phyloP scores from a whole-genome alignment of 92 coral and sea anemone species.

The Metridium senile region DNA sequence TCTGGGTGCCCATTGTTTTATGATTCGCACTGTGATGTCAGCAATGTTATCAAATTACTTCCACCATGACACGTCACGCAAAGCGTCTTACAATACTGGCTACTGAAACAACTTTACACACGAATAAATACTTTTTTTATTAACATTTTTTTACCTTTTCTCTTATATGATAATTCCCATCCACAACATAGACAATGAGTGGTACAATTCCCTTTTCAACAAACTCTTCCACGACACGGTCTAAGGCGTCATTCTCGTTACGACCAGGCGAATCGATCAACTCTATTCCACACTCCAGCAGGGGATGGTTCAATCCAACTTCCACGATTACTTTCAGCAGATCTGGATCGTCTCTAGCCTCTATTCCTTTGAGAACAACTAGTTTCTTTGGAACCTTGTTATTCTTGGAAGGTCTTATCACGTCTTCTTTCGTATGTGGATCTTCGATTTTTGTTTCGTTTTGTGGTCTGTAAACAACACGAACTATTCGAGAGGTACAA shows the following conservation, averaged over 20 bases:
- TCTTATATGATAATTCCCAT: constrained; percentile 49
- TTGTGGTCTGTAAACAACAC: constrained; percentile 42
- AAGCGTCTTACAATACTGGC: too few species aligned
- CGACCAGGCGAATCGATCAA: constrained; percentile 65
- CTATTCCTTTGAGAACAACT: constrained; percentile 45
- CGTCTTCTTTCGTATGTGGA: not conserved
- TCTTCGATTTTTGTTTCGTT: constrained; percentile 36
- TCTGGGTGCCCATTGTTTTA: too few species aligned
- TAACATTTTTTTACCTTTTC: constrained; percentile 41
- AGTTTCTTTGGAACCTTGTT: constrained; percentile 17
- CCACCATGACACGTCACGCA: too few species aligned
- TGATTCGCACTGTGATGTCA: too few species aligned
- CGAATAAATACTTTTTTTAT: too few species aligned
- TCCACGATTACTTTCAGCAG: constrained; percentile 48
- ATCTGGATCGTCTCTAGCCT: constrained; percentile 27
- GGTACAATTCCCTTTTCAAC: too few species aligned
- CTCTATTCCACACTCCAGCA: too few species aligned
- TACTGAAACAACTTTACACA: too few species aligned
- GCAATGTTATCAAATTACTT: too few species aligned
- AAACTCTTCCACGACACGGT: too few species aligned
- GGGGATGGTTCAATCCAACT: too few species aligned
- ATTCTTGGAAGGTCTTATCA: not conserved
- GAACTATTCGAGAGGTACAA: constrained; percentile 61
- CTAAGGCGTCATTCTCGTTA: constrained; percentile 54
- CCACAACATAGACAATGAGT: too few species aligned